Evolutionary conservation across 2,888 invertebrate genomes (phyloP), one percentile per base, ranked within the genome.

Genomic region (Drosophila limbata): DNA sequence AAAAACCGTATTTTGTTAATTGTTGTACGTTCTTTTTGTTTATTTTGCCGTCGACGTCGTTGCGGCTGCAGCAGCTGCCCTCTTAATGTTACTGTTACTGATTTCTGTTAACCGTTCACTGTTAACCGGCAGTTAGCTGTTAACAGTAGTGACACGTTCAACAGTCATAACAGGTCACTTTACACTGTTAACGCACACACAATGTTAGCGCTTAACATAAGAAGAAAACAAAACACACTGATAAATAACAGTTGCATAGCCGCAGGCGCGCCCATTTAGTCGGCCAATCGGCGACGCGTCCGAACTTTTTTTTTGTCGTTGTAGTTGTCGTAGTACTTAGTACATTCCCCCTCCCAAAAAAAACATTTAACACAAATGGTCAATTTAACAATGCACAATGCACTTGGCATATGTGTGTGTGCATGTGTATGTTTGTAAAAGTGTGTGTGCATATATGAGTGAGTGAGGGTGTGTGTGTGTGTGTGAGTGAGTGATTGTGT

Each of bases 301-400:
- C 66, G 61, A 68, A 40, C 53, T 61, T 69, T 70, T 69, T 69
- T 69, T 68, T 77, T 77, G 77, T 77, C 67, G 62, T 59, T 67
- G 57, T 63, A 70, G 75, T 67, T 74, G 75, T 79, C 79, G 63
- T 69, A 75, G 79, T 78, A 86, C 84, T 86, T 84, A 85, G 88
- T 84, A 78, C 82, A 81, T 84, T 81, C 66, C 72, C 74, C 68
- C 60, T 51, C 45, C 62, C 64, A 65, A 31, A 35, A 42, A 39
- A 55, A 11, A 31, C 64, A 69, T 79, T 67, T 60, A 68, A 85
- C 60, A 63, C 60, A 76, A 69, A 69, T 67, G 59, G 50, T 69
- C 70, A 67, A 53, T 48, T 37, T 37, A 60, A 64, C 57, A 64
- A 53, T 47, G 57, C 57, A 56, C 33, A 60, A 64, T 28, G 31